Evolutionary conservation across 2,113 vertebrate genomes (phyloP).

Genomic region (Crotalus horridus): DNA sequence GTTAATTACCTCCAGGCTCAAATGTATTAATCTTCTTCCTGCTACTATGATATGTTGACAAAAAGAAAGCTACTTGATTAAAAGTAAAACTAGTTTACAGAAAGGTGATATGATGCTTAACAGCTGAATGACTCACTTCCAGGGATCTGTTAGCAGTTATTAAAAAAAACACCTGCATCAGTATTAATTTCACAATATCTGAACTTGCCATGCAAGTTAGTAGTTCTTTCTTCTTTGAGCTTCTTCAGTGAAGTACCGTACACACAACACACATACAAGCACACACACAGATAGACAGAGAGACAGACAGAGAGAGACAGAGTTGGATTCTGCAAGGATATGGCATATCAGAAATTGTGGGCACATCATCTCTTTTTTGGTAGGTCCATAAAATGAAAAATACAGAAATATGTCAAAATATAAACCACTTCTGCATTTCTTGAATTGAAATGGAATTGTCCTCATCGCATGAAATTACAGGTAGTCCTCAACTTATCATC

Average conservation of each 20-base stretch:
- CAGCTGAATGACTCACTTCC: neutral
- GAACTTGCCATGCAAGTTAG: neutral
- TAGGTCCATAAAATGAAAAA: neutral
- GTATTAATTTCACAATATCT: neutral
- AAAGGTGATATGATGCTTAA: neutral
- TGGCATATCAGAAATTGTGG: too few species aligned
- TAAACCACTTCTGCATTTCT: neutral
- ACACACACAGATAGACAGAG: too few species aligned
- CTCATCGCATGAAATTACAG: neutral
- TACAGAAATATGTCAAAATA: too few species aligned
- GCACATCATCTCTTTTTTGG: neutral
- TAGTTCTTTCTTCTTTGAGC: neutral
- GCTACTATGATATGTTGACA: neutral
- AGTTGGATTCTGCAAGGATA: too few species aligned
- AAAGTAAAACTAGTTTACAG: neutral
- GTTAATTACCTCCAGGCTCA: neutral
- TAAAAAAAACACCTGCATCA: neutral
- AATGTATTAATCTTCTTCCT: neutral
- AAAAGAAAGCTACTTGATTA: neutral
- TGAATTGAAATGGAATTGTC: neutral
- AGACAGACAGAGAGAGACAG: too few species aligned
- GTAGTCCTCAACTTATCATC: too few species aligned
- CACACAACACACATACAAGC: too few species aligned
- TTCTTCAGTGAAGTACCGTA: neutral
- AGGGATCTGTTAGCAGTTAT: neutral